A percentile compares a stretch with the other conserved stretches of the same genome.
These are phyloP conservation scores for Panthera uncia DNA, from an alignment of 2,113 vertebrate species.

Conservation along the genomic window DNA sequence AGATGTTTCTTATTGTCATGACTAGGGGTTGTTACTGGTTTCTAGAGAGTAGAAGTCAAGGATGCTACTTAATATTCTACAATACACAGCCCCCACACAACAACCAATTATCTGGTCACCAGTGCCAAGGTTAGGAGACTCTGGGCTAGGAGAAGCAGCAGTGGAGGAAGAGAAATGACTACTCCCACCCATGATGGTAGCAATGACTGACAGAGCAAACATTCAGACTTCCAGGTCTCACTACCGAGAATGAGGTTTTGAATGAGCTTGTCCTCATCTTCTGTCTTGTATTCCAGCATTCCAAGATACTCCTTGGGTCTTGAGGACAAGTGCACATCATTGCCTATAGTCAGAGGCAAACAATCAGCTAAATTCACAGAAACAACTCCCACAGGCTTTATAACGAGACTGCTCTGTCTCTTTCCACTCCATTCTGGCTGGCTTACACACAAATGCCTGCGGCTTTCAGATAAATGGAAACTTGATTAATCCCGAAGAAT, in stretches of 20 bases:
- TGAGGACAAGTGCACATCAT: constrained; percentile 72
- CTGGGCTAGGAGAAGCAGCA: background rate
- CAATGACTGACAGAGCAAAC: background rate
- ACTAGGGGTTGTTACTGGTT: background rate
- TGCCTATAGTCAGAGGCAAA: constrained; percentile 82
- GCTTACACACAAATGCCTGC: background rate
- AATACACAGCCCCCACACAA: background rate
- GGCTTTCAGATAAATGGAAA: background rate
- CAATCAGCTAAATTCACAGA: background rate
- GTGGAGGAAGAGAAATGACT: background rate
- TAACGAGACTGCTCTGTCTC: background rate
- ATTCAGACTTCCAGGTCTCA: background rate
- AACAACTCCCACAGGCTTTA: background rate
- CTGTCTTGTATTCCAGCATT: constrained; percentile 95
- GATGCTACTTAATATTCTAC: background rate
- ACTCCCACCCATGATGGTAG: background rate
- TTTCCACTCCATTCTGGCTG: background rate
- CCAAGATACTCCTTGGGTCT: constrained; percentile 92
- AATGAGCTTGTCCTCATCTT: constrained; percentile 92
- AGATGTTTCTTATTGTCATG: background rate
- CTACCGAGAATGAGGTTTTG: constrained; percentile 94
- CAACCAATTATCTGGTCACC: background rate
- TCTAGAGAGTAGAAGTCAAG: background rate
- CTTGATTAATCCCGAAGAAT: background rate
- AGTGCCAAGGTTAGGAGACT: background rate